Percentiles rank a stretch among this genome's conserved stretches.
phyloP scores from a whole-genome alignment of 1,140 invertebrate species.

The Phymorhynchus buccinoides region DNA sequence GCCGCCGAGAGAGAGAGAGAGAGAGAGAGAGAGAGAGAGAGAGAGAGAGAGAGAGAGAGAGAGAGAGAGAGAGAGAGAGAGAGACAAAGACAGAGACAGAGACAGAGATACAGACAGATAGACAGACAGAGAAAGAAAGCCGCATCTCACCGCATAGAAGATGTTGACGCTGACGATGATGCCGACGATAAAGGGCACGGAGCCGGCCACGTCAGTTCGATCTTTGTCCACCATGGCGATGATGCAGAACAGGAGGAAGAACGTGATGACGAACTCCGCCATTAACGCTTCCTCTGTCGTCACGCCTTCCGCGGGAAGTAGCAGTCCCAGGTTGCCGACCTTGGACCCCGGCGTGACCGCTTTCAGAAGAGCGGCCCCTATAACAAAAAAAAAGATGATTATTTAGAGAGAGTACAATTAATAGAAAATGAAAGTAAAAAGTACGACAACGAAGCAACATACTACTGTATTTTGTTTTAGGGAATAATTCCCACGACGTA shows the following conservation, averaged over 20 bases:
- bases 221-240: slow-evolving; percentile 86
- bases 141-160: slow-evolving; percentile 57
- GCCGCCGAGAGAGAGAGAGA: neutral
- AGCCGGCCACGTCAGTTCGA: slow-evolving; percentile 86
- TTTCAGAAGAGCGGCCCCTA: slow-evolving; percentile 59
- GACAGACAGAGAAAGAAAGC: neutral
- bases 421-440: no score
- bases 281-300: slow-evolving; percentile 80
- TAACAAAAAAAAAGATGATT: neutral
- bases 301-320: slow-evolving; percentile 52
- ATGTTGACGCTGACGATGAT: slow-evolving; percentile 63
- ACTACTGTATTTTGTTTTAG: no score
- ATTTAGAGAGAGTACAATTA: neutral
- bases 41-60: neutral
- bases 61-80: neutral
- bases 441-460: no score
- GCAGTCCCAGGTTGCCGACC: slow-evolving; percentile 51
- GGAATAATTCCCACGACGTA: no score
- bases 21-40: neutral
- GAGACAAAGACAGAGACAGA: neutral
- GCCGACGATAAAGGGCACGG: slow-evolving; percentile 90
- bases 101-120: neutral
- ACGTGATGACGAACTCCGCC: slow-evolving; percentile 89
- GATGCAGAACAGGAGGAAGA: slow-evolving; percentile 88
- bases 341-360: slow-evolving; percentile 49